A percentile compares a stretch with the other conserved stretches of the same genome.
These are phyloP conservation scores for Zaprionus obscuricornis DNA, from an alignment of 2,888 invertebrate species.

Conservation along the genomic window DNA sequence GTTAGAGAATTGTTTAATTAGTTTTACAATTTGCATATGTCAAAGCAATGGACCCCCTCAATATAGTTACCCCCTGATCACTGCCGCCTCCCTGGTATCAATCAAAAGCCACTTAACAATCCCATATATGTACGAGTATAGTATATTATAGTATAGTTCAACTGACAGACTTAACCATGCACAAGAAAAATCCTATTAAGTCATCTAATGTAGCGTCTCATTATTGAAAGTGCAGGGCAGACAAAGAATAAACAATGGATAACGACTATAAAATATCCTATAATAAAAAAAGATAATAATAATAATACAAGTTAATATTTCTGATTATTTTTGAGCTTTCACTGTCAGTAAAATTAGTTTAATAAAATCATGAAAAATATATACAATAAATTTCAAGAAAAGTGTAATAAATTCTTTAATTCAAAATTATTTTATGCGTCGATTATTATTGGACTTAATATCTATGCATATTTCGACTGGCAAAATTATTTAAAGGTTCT, in stretches of 20 bases:
- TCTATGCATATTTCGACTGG: constrained; percentile 13
- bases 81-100: constrained; percentile 3
- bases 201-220: constrained; percentile 42
- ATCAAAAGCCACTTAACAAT: constrained; percentile 17
- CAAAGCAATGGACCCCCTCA: constrained; percentile 49
- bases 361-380: constrained; percentile 2
- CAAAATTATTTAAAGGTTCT: background rate
- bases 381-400: constrained; percentile 2
- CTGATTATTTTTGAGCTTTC: no score
- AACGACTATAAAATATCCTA: constrained; percentile 12
- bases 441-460: constrained; percentile 18
- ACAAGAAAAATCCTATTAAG: constrained; percentile 51
- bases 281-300: no score
- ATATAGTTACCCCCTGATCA: background rate
- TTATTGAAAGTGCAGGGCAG: constrained; percentile 25
- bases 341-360: background rate
- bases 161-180: constrained; percentile 21
- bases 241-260: background rate
- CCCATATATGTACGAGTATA: no score
- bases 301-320: no score
- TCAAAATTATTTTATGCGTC: constrained; percentile 15
- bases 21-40: constrained; percentile 65
- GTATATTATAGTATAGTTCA: constrained; percentile 15
- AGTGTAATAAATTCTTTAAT: constrained; percentile 11
- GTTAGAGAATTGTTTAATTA: constrained; percentile 61